These are phyloP conservation scores for Apostichopus parvimensis DNA, from an alignment of 35 echinoderm and acorn worm species.

Conservation along the genomic window DNA sequence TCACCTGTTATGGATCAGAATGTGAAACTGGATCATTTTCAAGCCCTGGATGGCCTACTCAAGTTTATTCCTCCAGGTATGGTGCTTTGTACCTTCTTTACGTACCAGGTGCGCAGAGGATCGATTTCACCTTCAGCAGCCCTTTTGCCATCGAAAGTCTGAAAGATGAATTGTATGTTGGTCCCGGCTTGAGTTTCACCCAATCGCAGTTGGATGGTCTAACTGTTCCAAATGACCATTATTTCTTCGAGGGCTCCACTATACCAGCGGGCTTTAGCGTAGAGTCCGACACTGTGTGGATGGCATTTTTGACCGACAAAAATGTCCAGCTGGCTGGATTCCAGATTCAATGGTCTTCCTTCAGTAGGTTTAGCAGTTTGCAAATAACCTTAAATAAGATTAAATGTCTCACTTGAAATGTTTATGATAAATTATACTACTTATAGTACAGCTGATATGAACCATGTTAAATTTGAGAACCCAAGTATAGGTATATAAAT, in stretches of 20 bases:
- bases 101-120: conserved; percentile 69
- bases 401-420: no score
- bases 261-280: conserved; percentile 6
- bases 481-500: no score
- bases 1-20: conserved; percentile 43
- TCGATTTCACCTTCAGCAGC: conserved; percentile 70
- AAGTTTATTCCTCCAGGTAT: conserved; percentile 44
- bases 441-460: neutral
- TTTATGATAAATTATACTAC: no score
- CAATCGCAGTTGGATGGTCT: neutral
- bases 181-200: conserved; percentile 44
- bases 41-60: conserved; percentile 23
- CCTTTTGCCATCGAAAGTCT: conserved; percentile 68
- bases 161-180: conserved; percentile 82
- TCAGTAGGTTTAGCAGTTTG: neutral
- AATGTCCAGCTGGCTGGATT: conserved; percentile 50
- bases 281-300: conserved; percentile 42
- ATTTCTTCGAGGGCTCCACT: conserved; percentile 33
- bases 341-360: conserved; percentile 16
- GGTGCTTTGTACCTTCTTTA: conserved; percentile 74
- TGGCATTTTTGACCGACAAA: conserved; percentile 37
- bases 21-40: conserved; percentile 28
- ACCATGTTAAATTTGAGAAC: neutral
- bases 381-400: no score
- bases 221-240: conserved; percentile 44